Evolutionary conservation across 2,113 vertebrate genomes (phyloP).

Genomic region (Plotosus lineatus): DNA sequence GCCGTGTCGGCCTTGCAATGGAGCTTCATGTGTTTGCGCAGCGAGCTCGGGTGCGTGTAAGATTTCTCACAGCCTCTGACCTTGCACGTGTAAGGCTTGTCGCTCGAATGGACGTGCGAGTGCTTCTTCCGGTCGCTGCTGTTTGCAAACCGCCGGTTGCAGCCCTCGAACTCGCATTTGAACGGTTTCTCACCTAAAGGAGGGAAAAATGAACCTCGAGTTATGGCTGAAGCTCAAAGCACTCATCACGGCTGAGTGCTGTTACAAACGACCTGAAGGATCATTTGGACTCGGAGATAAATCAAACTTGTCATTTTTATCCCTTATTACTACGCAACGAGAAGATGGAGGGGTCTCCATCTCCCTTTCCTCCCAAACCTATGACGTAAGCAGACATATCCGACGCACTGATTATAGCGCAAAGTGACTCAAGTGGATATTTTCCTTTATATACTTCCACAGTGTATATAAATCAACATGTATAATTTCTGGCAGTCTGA

Average conservation of each 20-base stretch:
- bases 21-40: constrained; percentile 74
- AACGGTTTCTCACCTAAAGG: constrained; percentile 77
- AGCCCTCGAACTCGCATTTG: constrained; percentile 75
- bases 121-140: constrained; percentile 74
- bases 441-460: too few species aligned
- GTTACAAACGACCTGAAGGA: background rate
- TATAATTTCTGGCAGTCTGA: too few species aligned
- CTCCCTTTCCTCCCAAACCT: background rate
- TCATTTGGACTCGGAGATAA: background rate
- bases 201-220: constrained; percentile 59
- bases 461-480: too few species aligned
- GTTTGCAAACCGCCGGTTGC: constrained; percentile 74
- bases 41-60: constrained; percentile 69
- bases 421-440: too few species aligned
- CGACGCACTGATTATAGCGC: too few species aligned
- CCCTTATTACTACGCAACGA: background rate
- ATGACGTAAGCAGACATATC: too few species aligned
- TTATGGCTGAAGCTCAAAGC: constrained; percentile 55
- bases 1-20: constrained; percentile 64
- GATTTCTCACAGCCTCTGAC: constrained; percentile 69
- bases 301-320: background rate
- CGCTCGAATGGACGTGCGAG: constrained; percentile 68
- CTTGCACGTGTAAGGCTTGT: constrained; percentile 72
- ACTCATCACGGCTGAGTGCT: constrained; percentile 28
- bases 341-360: background rate